These are phyloP conservation scores for Turdus rufiventris DNA, from an alignment of 2,113 vertebrate genomes.

Conservation along the genomic window DNA sequence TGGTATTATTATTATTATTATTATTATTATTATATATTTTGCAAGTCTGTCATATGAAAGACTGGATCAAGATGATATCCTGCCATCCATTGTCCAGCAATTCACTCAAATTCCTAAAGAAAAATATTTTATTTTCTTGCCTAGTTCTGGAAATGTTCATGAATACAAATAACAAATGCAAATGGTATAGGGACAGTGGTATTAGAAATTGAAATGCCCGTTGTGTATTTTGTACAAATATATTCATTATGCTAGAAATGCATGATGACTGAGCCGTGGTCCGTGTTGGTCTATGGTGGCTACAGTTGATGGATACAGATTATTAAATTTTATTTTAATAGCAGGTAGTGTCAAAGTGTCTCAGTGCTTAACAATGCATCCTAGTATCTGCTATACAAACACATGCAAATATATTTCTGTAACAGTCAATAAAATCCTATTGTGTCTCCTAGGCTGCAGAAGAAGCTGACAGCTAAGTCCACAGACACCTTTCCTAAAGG, in stretches of 20 bases:
- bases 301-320: conserved; percentile 27
- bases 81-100: background rate
- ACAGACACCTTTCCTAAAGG: background rate
- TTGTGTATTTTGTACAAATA: conserved; percentile 17
- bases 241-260: background rate
- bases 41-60: conserved; percentile 26
- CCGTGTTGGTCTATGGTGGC: background rate
- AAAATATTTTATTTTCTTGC: conserved; percentile 31
- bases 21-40: background rate
- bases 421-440: background rate
- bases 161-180: conserved; percentile 49
- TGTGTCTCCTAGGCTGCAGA: background rate
- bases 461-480: background rate
- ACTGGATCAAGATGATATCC: background rate
- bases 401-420: background rate
- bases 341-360: background rate
- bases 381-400: background rate
- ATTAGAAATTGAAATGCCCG: background rate
- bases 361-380: background rate
- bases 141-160: conserved; percentile 25
- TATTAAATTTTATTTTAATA: conserved; percentile 46
- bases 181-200: background rate
- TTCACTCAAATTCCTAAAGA: conserved; percentile 33
- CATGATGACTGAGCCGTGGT: background rate
- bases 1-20: background rate